phyloP scores from a whole-genome alignment of 2,113 vertebrate species.

The Gallinago jamesoni region DNA sequence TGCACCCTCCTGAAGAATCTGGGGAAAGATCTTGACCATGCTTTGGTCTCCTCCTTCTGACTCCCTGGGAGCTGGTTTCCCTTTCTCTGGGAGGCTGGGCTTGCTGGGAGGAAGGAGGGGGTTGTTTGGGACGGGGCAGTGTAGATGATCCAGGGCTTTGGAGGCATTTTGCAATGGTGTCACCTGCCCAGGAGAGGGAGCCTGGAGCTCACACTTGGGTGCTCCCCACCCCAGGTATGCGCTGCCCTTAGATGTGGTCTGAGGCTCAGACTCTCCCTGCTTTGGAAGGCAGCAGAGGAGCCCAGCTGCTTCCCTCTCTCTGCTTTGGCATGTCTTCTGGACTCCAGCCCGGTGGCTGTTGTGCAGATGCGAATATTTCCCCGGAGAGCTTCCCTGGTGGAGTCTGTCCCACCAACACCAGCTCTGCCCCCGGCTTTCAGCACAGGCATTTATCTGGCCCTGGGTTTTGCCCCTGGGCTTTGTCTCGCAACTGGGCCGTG shows the following conservation, averaged over 20 bases:
- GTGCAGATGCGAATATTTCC: background rate
- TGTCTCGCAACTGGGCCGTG: background rate
- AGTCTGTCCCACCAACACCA: background rate
- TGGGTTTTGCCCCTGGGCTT: background rate
- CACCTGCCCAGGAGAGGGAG: slow-evolving; percentile 32
- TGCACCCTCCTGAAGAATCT: background rate
- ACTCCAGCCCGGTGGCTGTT: background rate
- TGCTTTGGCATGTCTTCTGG: background rate
- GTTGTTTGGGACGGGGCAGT: background rate
- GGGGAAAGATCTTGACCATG: fast-evolving
- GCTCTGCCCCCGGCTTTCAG: background rate
- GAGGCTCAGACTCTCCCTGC: background rate
- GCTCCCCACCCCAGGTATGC: background rate
- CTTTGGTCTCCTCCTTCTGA: background rate
- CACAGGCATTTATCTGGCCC: background rate
- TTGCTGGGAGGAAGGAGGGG: background rate
- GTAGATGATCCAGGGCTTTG: background rate
- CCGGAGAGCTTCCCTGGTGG: background rate
- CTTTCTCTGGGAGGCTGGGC: background rate
- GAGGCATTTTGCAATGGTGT: background rate
- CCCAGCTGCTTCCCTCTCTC: background rate
- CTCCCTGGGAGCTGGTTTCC: background rate
- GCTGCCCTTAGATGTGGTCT: background rate
- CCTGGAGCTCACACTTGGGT: slow-evolving; percentile 6
- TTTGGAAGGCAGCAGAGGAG: background rate